Evolutionary conservation across 2,888 invertebrate genomes (phyloP).

Genomic region (Ophioninae sp.): DNA sequence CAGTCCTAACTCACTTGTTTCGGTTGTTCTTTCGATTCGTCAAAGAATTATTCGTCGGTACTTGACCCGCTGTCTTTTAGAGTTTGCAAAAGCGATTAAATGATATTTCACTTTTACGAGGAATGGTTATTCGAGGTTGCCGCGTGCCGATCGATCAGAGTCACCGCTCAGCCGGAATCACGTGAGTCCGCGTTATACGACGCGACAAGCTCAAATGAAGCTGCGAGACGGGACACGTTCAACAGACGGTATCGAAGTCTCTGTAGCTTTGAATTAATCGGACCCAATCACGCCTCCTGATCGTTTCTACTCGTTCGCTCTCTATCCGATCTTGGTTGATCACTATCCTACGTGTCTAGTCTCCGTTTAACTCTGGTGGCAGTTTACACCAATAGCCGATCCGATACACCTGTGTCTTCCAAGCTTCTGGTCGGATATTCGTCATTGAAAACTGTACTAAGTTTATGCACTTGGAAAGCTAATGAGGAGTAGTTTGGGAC

Average conservation of each 20-base stretch:
- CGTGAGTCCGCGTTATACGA: conserved; percentile 24
- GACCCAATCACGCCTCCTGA: conserved; percentile 43
- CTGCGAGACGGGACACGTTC: conserved; percentile 68
- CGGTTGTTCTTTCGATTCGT: too few relatives aligned
- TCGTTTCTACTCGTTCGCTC: conserved; percentile 40
- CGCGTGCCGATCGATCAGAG: conserved; percentile 8
- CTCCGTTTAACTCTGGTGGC: conserved; percentile 30
- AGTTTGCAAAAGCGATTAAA: conserved; percentile 11
- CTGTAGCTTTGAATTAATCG: conserved; percentile 68
- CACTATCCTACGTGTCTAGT: conserved; percentile 43
- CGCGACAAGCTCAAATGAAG: conserved; percentile 78
- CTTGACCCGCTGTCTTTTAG: background rate
- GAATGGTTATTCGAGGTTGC: conserved; percentile 1
- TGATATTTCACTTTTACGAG: conserved; percentile 7
- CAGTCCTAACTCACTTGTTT: background rate
- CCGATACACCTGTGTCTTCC: too few relatives aligned
- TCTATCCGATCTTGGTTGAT: conserved; percentile 25
- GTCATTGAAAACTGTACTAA: too few relatives aligned
- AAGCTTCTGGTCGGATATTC: too few relatives aligned
- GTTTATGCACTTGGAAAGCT: too few relatives aligned
- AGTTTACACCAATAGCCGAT: conserved; percentile 1
- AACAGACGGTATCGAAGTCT: conserved; percentile 79
- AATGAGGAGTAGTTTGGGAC: too few relatives aligned
- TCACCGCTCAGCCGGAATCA: conserved; percentile 11
- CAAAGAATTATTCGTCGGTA: too few relatives aligned